Evolutionary conservation across 1,140 invertebrate genomes (phyloP).

Genomic region (Oryctes rhinoceros): DNA sequence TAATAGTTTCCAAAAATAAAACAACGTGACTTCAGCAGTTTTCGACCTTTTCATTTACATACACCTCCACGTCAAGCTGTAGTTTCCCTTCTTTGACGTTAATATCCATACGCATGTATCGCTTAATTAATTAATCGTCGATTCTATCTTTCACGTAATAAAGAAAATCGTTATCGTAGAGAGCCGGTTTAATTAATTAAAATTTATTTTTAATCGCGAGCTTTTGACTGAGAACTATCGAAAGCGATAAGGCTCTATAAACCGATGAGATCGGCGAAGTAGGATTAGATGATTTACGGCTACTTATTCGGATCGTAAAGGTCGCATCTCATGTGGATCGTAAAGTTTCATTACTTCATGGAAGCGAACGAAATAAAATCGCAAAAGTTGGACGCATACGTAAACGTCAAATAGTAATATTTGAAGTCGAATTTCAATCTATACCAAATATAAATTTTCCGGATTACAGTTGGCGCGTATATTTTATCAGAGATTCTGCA

Average conservation of each 20-base stretch:
- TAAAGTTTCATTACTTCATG: slow-evolving; percentile 36
- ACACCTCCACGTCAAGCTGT: background rate
- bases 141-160: background rate
- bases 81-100: background rate
- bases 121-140: background rate
- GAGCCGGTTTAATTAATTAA: background rate
- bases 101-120: background rate
- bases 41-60: background rate
- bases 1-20: background rate
- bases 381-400: slow-evolving; percentile 18
- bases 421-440: slow-evolving; percentile 9
- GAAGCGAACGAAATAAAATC: slow-evolving; percentile 26
- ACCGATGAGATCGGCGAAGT: background rate
- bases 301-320: slow-evolving; percentile 25
- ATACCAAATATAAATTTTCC: slow-evolving; percentile 10
- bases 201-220: too few species aligned
- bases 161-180: background rate
- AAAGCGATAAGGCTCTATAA: background rate
- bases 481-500: too few species aligned
- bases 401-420: slow-evolving; percentile 21
- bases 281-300: slow-evolving; percentile 24
- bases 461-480: background rate
- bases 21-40: background rate
- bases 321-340: slow-evolving; percentile 28
- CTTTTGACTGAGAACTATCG: too few species aligned